Percentiles rank a stretch among this genome's conserved stretches.
These are phyloP conservation scores for Cryptosula pallasiana DNA, from an alignment of 2,888 invertebrate genomes.

Conservation along the genomic window DNA sequence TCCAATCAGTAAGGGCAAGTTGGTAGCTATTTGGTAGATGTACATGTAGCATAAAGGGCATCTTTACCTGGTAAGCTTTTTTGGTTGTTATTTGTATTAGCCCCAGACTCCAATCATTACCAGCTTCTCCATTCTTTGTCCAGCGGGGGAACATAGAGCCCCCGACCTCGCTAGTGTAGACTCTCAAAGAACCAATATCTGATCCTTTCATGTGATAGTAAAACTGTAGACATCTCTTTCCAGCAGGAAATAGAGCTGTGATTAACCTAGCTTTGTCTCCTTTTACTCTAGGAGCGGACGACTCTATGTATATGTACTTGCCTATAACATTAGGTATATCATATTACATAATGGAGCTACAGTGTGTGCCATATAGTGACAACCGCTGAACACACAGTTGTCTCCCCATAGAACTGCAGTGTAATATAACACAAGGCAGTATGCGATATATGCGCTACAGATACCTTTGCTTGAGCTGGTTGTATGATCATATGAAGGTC, in stretches of 20 bases:
- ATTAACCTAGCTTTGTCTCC: slow-evolving; percentile 58
- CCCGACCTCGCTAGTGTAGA: slow-evolving; percentile 31
- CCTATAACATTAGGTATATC: slow-evolving; percentile 24
- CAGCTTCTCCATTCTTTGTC: slow-evolving; percentile 20
- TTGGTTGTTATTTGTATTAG: not conserved
- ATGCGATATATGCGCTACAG: too few species aligned
- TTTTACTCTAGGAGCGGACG: slow-evolving; percentile 42
- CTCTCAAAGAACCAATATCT: slow-evolving; percentile 36
- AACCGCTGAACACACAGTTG: too few species aligned
- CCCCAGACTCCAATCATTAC: slow-evolving; percentile 23
- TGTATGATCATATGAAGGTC: slow-evolving; percentile 25
- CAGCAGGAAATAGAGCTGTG: slow-evolving; percentile 27
- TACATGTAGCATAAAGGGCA: too few species aligned
- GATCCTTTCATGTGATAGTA: slow-evolving; percentile 45
- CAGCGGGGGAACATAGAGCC: slow-evolving; percentile 15
- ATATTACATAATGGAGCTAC: not conserved
- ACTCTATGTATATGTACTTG: slow-evolving; percentile 22
- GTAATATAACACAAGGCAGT: too few species aligned
- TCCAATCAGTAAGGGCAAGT: too few species aligned
- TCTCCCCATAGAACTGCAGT: too few species aligned
- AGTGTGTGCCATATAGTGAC: too few species aligned
- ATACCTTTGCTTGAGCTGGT: slow-evolving; percentile 17
- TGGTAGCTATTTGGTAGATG: too few species aligned
- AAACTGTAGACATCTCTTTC: slow-evolving; percentile 39
- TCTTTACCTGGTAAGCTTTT: slow-evolving; percentile 19